A percentile compares a stretch with the other conserved stretches of the same genome.
These are phyloP conservation scores for Papilio xuthus DNA, from an alignment of 1,140 invertebrate species.

Conservation along the genomic window DNA sequence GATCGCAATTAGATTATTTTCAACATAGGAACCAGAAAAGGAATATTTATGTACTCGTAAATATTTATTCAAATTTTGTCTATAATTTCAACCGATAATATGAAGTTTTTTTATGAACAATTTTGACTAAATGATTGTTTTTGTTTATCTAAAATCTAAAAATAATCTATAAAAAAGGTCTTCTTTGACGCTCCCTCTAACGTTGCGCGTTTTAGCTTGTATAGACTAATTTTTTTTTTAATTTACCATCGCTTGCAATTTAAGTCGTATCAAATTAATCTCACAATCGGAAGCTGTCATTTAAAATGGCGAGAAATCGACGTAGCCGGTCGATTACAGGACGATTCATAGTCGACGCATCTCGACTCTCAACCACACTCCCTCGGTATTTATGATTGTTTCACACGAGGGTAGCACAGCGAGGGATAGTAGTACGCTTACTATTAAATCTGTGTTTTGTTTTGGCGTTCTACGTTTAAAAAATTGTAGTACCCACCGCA, in stretches of 20 bases:
- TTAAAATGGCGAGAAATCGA: conserved; percentile 47
- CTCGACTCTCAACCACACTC: conserved; percentile 1
- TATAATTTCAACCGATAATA: too few species aligned
- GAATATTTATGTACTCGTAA: neutral
- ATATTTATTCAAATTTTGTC: too few species aligned
- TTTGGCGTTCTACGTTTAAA: neutral
- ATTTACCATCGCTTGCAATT: conserved; percentile 25
- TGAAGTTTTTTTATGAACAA: too few species aligned
- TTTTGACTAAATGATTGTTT: too few species aligned
- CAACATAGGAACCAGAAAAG: neutral
- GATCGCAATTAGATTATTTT: neutral
- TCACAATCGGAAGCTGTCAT: conserved; percentile 45
- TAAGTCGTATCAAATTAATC: conserved; percentile 37
- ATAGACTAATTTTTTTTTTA: neutral
- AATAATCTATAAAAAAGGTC: too few species aligned
- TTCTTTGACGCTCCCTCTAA: neutral
- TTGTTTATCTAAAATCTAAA: too few species aligned
- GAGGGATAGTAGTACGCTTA: too few species aligned
- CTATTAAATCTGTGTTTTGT: neutral
- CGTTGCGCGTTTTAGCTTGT: neutral
- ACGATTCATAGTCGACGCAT: conserved; percentile 42
- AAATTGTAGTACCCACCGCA: neutral
- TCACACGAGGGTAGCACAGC: too few species aligned
- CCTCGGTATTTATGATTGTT: conserved; percentile 21
- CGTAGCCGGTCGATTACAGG: conserved; percentile 43